These are phyloP conservation scores for Dromiciops gliroides DNA, from an alignment of 2,113 vertebrate genomes.

Conservation along the genomic window DNA sequence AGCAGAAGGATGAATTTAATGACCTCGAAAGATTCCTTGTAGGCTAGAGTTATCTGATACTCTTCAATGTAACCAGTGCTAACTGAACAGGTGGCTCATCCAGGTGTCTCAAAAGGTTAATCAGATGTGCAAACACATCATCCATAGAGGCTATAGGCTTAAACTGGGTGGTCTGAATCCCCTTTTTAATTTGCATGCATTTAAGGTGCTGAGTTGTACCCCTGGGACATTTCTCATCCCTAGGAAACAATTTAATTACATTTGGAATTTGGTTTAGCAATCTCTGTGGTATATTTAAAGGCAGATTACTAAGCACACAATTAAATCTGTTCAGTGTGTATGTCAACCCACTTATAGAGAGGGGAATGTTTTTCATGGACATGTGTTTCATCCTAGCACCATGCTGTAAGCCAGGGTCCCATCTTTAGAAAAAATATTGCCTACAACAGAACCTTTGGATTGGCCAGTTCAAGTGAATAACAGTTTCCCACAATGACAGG, in stretches of 20 bases:
- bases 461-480: not conserved
- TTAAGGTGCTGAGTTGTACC: conserved; percentile 25
- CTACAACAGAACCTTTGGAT: not conserved
- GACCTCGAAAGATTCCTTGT: not conserved
- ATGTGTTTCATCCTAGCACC: not conserved
- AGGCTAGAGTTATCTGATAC: not conserved
- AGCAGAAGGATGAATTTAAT: not conserved
- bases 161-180: not conserved
- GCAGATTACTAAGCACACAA: not conserved
- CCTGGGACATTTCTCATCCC: not conserved
- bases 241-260: not conserved
- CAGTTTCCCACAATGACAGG: not conserved
- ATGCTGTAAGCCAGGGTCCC: not conserved
- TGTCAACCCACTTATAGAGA: not conserved
- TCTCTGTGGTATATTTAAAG: not conserved
- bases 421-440: not conserved
- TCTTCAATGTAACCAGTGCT: not conserved
- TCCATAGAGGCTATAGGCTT: not conserved
- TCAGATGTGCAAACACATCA: not conserved
- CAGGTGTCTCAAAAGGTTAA: not conserved
- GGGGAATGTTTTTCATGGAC: not conserved
- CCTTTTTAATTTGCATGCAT: conserved; percentile 1
- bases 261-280: not conserved
- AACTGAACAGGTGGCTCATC: not conserved
- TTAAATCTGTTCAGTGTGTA: conserved; percentile 19